phyloP scores from a whole-genome alignment of 2,113 vertebrate genomes.

The Spermophilus dauricus region DNA sequence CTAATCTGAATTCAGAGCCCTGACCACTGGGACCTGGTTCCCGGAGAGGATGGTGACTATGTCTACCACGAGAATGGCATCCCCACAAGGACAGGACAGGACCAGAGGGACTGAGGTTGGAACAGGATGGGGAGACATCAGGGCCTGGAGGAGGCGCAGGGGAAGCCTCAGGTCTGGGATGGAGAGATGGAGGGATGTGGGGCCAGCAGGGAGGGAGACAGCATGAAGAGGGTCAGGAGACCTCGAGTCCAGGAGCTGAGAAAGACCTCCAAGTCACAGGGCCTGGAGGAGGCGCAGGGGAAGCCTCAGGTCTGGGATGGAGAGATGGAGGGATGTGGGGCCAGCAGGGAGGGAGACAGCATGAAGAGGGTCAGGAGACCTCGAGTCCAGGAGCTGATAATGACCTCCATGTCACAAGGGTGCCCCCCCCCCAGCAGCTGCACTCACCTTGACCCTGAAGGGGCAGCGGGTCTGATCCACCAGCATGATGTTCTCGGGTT shows the following conservation, averaged over 20 bases:
- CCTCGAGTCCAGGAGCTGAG: not conserved
- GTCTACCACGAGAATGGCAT: no score
- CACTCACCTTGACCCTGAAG: constrained; percentile 87
- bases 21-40: not conserved
- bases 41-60: not conserved
- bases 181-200: not conserved
- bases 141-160: no score
- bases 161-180: not conserved
- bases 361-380: not conserved
- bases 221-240: not conserved
- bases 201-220: not conserved
- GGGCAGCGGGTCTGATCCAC: constrained; percentile 88
- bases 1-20: not conserved
- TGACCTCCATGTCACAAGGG: no score
- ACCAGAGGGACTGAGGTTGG: no score
- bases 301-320: not conserved
- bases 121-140: not conserved
- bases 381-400: rapidly evolving
- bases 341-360: not conserved
- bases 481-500: constrained; percentile 92
- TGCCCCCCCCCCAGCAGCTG: rapidly evolving
- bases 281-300: no score
- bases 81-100: no score
- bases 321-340: not conserved
- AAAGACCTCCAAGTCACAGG: no score